Evolutionary conservation across 1,140 invertebrate species (phyloP).

Genomic region (Nomia melanderi): DNA sequence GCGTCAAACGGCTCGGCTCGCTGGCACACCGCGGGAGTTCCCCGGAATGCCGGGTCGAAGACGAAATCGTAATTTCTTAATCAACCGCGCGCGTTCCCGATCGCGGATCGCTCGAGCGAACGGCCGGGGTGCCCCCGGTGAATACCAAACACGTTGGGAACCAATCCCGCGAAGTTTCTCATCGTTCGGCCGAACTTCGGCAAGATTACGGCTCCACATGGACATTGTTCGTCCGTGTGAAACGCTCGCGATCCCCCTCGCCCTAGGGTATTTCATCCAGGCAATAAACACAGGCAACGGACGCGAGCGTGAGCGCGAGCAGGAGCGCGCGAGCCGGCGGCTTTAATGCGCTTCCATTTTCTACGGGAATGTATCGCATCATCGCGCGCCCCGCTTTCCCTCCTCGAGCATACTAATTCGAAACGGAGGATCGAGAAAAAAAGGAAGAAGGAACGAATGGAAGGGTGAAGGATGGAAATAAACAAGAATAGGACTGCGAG

Average conservation of each 20-base stretch:
- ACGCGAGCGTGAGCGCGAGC: neutral
- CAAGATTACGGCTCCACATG: slow-evolving; percentile 56
- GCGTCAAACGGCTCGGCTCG: neutral
- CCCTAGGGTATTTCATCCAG: slow-evolving; percentile 41
- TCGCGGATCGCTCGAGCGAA: neutral
- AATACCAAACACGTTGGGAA: slow-evolving; percentile 41
- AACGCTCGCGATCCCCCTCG: slow-evolving; percentile 17
- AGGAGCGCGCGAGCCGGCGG: neutral
- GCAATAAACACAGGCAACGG: slow-evolving; percentile 47
- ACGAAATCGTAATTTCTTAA: slow-evolving; percentile 46
- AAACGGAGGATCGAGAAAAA: neutral
- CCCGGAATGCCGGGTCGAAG: neutral
- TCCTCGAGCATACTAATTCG: slow-evolving; percentile 40
- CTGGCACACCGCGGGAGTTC: neutral
- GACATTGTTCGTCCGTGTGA: slow-evolving; percentile 43
- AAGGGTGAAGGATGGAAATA: too few species aligned
- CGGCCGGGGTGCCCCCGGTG: slow-evolving; percentile 1
- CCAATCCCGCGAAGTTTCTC: slow-evolving; percentile 53
- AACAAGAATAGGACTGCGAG: too few species aligned
- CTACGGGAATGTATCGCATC: slow-evolving; percentile 44
- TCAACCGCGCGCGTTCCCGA: slow-evolving; percentile 3
- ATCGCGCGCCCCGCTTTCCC: slow-evolving; percentile 26
- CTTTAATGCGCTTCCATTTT: slow-evolving; percentile 41
- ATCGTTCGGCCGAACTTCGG: slow-evolving; percentile 52
- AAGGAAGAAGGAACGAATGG: too few species aligned